Base-by-base conservation (phyloP, 2,888 invertebrate genomes). In the Plusia festucae region DNA sequence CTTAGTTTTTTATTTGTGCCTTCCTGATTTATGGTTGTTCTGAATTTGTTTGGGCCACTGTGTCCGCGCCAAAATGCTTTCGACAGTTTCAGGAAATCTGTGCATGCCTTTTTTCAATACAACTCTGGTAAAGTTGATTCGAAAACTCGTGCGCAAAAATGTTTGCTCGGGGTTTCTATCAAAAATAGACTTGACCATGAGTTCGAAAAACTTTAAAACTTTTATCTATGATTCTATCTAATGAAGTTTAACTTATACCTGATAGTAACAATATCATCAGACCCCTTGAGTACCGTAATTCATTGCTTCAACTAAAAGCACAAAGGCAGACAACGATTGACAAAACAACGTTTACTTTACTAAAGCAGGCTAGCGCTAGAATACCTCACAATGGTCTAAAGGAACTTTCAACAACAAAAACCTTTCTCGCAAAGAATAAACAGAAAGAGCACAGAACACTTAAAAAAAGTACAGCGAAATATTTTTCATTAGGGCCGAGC, bases 1-100 rank as follows among this genome's bases (percentile, higher is more conserved):
- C 94, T 94, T 93, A 87, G 90, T 94, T 94, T 93, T 95, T 94
- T 95, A 93, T 94, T 94, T 94, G 93, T 93, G 84, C 84, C 70
- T 76, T 82, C 73, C 88, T 93, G 94, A 95, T 94, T 94, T 95
- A 95, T 94, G 86, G 88, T 82, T 93, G 94, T 94, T 93, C 90
- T 90, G 93, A 93, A 93, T 93, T 93, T 93, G 92, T 90, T 81
- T 77, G 75, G 82, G 73, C 70, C 73, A 77, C 90, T 85, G 86
- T 78, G 81, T 78, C 67, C 84, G 87, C 88, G 92, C 92, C 92
- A 93, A 92, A 91, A 91, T 86, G 92, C 88, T 89, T 89, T 89
- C 90, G 88, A 88, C 90, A 88, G 86, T 73, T 77, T 87, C 85
- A 86, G 90, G 89, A 91, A 90, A 88, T 88, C 88, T 88, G 71